These are phyloP conservation scores for Spondyliosoma cantharus DNA, from an alignment of 2,797 vertebrate species.

Conservation along the genomic window DNA sequence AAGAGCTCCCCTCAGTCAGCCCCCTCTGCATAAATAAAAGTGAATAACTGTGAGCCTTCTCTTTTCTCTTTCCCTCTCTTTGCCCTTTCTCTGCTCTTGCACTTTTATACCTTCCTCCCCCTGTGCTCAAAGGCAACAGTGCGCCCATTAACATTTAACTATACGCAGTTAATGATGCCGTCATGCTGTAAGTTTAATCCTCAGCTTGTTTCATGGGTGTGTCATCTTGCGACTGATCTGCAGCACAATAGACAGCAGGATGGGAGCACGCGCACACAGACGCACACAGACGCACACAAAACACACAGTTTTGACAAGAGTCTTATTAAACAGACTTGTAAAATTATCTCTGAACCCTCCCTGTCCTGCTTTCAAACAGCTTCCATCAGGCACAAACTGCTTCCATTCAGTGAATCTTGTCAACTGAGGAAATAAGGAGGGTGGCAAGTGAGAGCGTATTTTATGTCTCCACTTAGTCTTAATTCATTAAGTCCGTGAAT, in stretches of 20 bases:
- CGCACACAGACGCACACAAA: slow-evolving; percentile 24
- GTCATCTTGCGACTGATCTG: slow-evolving; percentile 34
- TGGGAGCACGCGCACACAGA: slow-evolving; percentile 30
- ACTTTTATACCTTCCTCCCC: slow-evolving; percentile 39
- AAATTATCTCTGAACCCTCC: slow-evolving; percentile 56
- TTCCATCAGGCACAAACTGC: slow-evolving; percentile 48
- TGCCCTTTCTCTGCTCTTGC: slow-evolving; percentile 18
- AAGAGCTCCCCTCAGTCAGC: slow-evolving; percentile 21
- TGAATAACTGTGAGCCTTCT: slow-evolving; percentile 33
- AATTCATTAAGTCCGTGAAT: slow-evolving; percentile 70
- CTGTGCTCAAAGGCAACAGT: slow-evolving; percentile 57
- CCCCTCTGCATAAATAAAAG: slow-evolving; percentile 53
- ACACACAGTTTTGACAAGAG: slow-evolving; percentile 57
- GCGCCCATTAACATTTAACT: slow-evolving; percentile 77
- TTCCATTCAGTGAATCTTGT: slow-evolving; percentile 40
- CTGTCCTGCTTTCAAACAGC: slow-evolving; percentile 49
- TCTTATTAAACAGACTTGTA: slow-evolving; percentile 65
- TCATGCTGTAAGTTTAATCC: slow-evolving; percentile 71
- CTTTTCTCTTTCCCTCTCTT: slow-evolving; percentile 5
- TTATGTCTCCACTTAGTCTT: slow-evolving; percentile 68
- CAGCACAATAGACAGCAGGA: slow-evolving; percentile 14
- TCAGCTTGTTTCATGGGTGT: slow-evolving; percentile 67
- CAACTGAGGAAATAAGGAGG: slow-evolving; percentile 40
- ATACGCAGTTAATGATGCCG: slow-evolving; percentile 67
- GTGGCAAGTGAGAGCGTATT: slow-evolving; percentile 37